Evolutionary conservation across 2,797 vertebrate species (phyloP), one percentile per base, ranked within the genome.

Genomic region (Myotis vivesi): DNA sequence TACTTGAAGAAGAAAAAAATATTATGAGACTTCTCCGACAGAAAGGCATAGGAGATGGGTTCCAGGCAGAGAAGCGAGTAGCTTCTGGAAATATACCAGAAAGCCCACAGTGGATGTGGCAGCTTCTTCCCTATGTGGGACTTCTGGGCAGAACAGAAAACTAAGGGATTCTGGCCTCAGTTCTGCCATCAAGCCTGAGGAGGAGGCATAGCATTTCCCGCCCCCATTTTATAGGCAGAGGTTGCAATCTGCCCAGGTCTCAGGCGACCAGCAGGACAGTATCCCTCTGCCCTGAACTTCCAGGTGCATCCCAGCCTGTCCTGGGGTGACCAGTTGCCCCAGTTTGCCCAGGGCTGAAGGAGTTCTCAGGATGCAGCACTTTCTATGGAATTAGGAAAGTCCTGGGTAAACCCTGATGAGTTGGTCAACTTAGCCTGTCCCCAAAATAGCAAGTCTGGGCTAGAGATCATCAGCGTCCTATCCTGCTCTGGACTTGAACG

Each of bases 401-500:
- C 53, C 38, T 28, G 25, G 64, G 49, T 16, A 95, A 89, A 89
- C 55, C 76, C 57, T 53, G 57, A 59, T 53, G 51, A 90, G 44
- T 9, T 82, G 38, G 28, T 92, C 93, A 86, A 64, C 49, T 28
- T 62, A 66, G 41, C 59, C 53, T 91, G 51, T 51, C 83, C 64
- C 57, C 69, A 77, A 16, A 95, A 92, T 69, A 94, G 76, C 51
- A 68, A 93, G 62, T 62, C 51, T 62, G 51, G 77, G 77, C 46
- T 41, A 92, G 64, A 92, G 83, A 41, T 77, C 89, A 81, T 49
- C 53, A 89, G 89, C 44, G 59, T 89, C 73, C 64, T 75, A 71
- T 57, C 33, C 49, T 85, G 33, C 30, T 73, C 86, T 92, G 66
- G 10, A 76, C 38, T 55, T 89, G 49, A 94, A 83, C 68, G 55